Evolutionary conservation across 2,113 vertebrate species (phyloP), one percentile per base, ranked within the genome.

Genomic region (Mesoclemmys tuberculata): DNA sequence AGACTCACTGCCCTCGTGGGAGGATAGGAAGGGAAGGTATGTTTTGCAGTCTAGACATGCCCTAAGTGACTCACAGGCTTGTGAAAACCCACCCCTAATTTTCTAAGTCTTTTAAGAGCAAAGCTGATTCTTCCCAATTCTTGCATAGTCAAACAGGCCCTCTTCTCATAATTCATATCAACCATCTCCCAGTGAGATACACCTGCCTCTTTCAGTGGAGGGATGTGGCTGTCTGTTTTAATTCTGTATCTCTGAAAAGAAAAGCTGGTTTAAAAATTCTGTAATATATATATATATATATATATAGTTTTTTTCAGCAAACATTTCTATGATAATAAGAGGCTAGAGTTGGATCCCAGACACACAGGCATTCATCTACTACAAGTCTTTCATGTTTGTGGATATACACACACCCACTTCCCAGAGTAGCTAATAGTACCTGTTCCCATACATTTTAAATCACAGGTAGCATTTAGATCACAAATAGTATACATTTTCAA

Each of bases 271-370:
- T 44, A 12, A 1, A 56, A 94, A 49, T 88, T 71, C 29, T 14
- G 71, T 89, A 27, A 81, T 89, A 88, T 88, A 46, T n/a, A n/a
- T n/a, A n/a, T 93, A 82, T 89, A 80, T n/a, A 81, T 89, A 88
- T 88, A 46, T 93, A 82, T 89, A 80, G 44, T 46, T 93, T 78
- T 14, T 44, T 92, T 22, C 46, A 2, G 29, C 58, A 55, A 55
- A 55, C 54, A 21, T 55, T 55, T 22, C 54, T 55, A 22, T 16
- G 54, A 55, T 55, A 83, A 27, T 83, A 75, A 48, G 35, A 56
- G 84, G 79, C 38, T 71, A 35, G 74, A 82, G 58, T 26, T 52
- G 7, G 58, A 52, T 52, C 22, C 29, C 54, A 71, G 84, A 13
- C 38, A n/a, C 56, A 80, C 16, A 31, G 0, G 0, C 44, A 10